Evolutionary conservation across 2,113 vertebrate species (phyloP).

Genomic region (Origma solitaria): DNA sequence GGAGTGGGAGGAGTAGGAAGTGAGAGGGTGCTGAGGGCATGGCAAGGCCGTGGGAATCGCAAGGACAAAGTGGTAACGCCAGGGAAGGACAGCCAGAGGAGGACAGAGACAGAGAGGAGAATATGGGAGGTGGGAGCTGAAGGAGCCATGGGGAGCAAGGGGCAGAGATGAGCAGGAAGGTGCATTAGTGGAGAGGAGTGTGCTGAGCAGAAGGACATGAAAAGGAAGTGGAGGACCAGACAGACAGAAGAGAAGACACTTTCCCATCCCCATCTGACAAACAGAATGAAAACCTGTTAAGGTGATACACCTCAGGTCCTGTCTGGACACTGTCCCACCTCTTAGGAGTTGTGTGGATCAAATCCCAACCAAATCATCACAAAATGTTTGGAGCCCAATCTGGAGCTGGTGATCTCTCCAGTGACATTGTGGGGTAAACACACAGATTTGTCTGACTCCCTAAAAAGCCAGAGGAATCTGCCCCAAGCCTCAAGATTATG

Average conservation of each 20-base stretch:
- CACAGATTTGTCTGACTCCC: background rate
- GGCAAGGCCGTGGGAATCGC: background rate
- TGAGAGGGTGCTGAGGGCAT: background rate
- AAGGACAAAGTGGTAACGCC: background rate
- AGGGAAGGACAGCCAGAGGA: background rate
- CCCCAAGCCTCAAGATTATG: background rate
- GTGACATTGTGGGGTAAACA: background rate
- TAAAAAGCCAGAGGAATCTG: background rate
- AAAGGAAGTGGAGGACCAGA: background rate
- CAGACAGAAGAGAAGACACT: background rate
- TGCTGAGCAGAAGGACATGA: background rate
- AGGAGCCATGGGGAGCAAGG: background rate
- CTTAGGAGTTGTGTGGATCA: background rate
- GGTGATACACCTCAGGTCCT: background rate
- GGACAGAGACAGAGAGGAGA: background rate
- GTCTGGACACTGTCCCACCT: background rate
- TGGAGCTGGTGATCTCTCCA: background rate
- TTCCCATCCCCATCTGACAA: background rate
- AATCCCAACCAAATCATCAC: background rate
- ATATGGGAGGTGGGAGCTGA: background rate
- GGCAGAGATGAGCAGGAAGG: background rate
- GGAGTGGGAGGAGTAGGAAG: constrained; percentile 3
- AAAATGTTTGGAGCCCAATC: background rate
- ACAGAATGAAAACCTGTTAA: background rate
- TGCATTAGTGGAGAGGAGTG: background rate